Base-by-base conservation (phyloP, 92 coral and sea anemone genomes). In the Actinernus sp. region DNA sequence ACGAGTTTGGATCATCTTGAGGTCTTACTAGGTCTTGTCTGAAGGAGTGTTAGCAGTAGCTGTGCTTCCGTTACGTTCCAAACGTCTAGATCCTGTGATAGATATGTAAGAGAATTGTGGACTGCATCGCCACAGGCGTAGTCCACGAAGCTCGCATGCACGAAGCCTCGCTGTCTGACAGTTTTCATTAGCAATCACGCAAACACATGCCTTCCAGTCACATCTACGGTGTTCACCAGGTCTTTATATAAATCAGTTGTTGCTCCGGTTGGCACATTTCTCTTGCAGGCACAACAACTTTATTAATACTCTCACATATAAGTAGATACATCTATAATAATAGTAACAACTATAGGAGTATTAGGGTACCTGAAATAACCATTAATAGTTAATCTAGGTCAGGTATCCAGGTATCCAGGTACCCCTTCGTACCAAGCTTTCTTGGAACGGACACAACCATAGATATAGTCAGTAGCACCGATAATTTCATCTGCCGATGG, bases 281-380 rank as follows among this genome's bases (percentile, higher is more conserved):
- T 74, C 34, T 75, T 74, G 40, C 82, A 74, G 0, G 73, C 82
- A 63, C 41, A 73, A 2, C n/a, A n/a, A n/a, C n/a, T n/a, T n/a
- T n/a, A n/a, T n/a, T n/a, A n/a, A n/a, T n/a, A n/a, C n/a, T n/a
- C n/a, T n/a, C n/a, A n/a, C n/a, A n/a, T n/a, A n/a, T n/a, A n/a
- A n/a, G n/a, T n/a, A n/a, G n/a, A n/a, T n/a, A n/a, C n/a, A n/a
- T n/a, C n/a, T n/a, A n/a, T n/a, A n/a, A n/a, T n/a, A n/a, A n/a
- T n/a, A n/a, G n/a, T n/a, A n/a, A n/a, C n/a, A n/a, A n/a, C n/a
- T n/a, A n/a, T n/a, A n/a, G n/a, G n/a, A n/a, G n/a, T n/a, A n/a
- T n/a, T n/a, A n/a, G n/a, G n/a, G n/a, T n/a, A n/a, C n/a, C n/a
- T n/a, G n/a, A n/a, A n/a, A n/a, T n/a, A n/a, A n/a, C n/a, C n/a